Base-by-base conservation (phyloP, 23 tunicate species). In the Ascidia mentula region DNA sequence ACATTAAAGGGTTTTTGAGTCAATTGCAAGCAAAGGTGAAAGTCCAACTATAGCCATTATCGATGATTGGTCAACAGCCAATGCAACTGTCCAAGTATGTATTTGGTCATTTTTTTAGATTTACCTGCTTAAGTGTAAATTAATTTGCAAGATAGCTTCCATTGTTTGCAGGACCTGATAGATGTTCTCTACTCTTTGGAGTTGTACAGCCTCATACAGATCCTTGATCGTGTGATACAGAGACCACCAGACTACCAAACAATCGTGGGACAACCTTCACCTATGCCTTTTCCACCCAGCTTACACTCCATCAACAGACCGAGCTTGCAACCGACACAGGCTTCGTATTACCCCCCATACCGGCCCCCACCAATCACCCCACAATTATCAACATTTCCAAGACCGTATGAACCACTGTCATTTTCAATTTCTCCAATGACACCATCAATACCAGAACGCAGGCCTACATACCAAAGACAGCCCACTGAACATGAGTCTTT, bases 61-160 rank as follows among this genome's bases (percentile, higher is more conserved):
- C 1, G 86, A 84, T 74, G 72, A 92, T n/a, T 93, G 98, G 98
- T 74, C 89, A 40, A 93, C 98, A 3, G 65, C 77, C 8, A 93
- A 93, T 84, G 83, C 85, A 30, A 93, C 93, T 0, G 93, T 80
- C 9, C 87, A 93, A 82, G 98, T 88, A 39, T 30, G 60, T 53
- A 9, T 42, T 20, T 5, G 22, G 65, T 53, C 24, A 53, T 28
- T 53, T 53, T 53, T 53, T n/a, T n/a, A n/a, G n/a, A n/a, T n/a
- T n/a, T n/a, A n/a, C n/a, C n/a, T n/a, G n/a, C n/a, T n/a, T n/a
- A n/a, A n/a, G n/a, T n/a, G n/a, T n/a, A n/a, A n/a, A n/a, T n/a
- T n/a, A n/a, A n/a, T n/a, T n/a, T n/a, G n/a, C n/a, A n/a, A n/a
- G n/a, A n/a, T n/a, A n/a, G n/a, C n/a, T n/a, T n/a, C n/a, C n/a